phyloP scores from a whole-genome alignment of 2,888 invertebrate species.

The Linnaemya vulpina region DNA sequence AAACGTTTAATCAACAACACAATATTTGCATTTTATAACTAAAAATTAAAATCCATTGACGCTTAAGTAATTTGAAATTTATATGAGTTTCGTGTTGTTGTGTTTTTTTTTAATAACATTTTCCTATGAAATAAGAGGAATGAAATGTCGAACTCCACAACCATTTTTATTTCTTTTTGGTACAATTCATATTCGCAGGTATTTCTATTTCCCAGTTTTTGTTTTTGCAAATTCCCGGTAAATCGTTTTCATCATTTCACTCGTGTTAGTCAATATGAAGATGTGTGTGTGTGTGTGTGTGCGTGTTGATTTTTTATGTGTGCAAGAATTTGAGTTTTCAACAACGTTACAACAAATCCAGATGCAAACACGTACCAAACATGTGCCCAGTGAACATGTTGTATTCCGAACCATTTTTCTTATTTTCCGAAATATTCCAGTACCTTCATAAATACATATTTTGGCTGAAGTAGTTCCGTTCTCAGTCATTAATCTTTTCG shows the following conservation, averaged over 20 bases:
- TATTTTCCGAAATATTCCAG: too few species aligned
- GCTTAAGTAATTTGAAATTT: constrained; percentile 67
- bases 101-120: constrained; percentile 19
- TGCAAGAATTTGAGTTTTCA: constrained; percentile 19
- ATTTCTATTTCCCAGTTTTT: background rate
- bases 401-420: too few species aligned
- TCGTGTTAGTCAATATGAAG: background rate
- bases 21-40: constrained; percentile 49
- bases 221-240: constrained; percentile 37
- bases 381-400: too few species aligned
- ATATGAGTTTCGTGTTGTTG: constrained; percentile 48
- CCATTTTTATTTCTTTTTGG: constrained; percentile 34
- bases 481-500: too few species aligned
- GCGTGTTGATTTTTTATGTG: background rate
- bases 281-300: background rate
- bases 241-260: constrained; percentile 49
- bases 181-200: background rate
- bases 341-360: constrained; percentile 23
- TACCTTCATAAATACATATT: too few species aligned
- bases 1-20: constrained; percentile 17
- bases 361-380: background rate
- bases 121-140: constrained; percentile 5
- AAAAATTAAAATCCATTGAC: constrained; percentile 60
- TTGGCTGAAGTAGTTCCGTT: too few species aligned
- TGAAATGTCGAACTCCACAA: constrained; percentile 31